Percentiles rank a stretch among this genome's conserved stretches.
These are phyloP conservation scores for Colius striatus DNA, from an alignment of 2,113 vertebrate species.

Conservation along the genomic window DNA sequence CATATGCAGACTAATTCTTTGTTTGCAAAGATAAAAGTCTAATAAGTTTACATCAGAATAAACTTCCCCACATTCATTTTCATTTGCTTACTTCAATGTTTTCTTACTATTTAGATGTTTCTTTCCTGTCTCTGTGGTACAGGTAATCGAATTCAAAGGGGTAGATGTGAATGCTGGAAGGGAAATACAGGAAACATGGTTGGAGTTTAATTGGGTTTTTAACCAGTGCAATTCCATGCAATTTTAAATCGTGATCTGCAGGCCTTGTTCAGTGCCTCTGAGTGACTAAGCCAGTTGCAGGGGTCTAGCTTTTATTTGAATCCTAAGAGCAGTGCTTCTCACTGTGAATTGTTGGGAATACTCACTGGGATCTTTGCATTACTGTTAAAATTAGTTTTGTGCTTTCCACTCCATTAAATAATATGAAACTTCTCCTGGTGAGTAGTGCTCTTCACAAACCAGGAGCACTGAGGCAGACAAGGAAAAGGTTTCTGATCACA, in stretches of 20 bases:
- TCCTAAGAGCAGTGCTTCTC: not conserved
- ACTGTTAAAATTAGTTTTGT: not conserved
- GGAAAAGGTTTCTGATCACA: not conserved
- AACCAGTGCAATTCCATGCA: not conserved
- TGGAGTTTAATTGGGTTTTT: not conserved
- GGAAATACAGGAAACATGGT: not conserved
- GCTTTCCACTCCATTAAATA: not conserved
- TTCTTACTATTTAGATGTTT: not conserved
- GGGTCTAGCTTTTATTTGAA: not conserved
- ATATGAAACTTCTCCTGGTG: not conserved
- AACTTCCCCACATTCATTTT: not conserved
- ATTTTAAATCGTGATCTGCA: not conserved
- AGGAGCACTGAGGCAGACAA: not conserved
- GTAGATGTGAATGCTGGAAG: not conserved
- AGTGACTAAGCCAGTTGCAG: not conserved
- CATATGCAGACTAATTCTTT: not conserved
- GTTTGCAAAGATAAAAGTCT: not conserved
- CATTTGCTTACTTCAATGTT: not conserved
- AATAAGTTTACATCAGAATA: not conserved
- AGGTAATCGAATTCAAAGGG: not conserved
- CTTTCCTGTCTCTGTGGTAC: not conserved
- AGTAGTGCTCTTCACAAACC: not conserved
- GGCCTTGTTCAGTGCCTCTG: not conserved
- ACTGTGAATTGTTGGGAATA: not conserved
- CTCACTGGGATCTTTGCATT: not conserved